A percentile compares a stretch with the other conserved stretches of the same genome.
Evolutionary conservation across 2,888 invertebrate genomes (phyloP).

Genomic region (Caenorhabditis angaria): DNA sequence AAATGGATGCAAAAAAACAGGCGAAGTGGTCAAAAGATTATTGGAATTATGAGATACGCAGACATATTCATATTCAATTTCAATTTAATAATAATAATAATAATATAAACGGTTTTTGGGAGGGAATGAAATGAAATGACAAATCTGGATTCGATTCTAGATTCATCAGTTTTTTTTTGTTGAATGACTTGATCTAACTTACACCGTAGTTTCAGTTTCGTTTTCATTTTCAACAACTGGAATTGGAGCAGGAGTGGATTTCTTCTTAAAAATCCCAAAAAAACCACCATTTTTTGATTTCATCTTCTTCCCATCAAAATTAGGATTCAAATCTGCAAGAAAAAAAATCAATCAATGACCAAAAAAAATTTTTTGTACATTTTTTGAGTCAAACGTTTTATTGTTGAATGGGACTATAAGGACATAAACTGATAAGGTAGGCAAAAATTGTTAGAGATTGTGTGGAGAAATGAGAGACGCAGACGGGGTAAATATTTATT

Average conservation of each 20-base stretch:
- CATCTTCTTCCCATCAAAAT: no score
- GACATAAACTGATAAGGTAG: not conserved
- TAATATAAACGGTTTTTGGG: not conserved
- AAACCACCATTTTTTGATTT: not conserved
- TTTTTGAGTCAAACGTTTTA: slow-evolving; percentile 3
- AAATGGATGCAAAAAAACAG: not conserved
- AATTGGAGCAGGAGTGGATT: not conserved
- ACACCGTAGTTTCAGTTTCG: not conserved
- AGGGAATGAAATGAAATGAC: not conserved
- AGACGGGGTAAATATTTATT: not conserved
- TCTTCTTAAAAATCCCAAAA: slow-evolving; percentile 2
- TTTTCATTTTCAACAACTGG: no score
- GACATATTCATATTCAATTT: not conserved
- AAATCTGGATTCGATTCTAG: slow-evolving; percentile 1
- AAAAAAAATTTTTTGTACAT: not conserved
- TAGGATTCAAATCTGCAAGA: not conserved
- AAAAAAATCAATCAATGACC: not conserved
- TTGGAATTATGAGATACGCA: not conserved
- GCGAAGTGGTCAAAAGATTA: not conserved
- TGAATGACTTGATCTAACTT: not conserved
- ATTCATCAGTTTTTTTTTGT: not conserved
- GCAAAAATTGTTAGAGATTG: not conserved
- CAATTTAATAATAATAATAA: slow-evolving; percentile 1
- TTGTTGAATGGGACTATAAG: not conserved
- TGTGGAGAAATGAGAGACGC: not conserved